phyloP scores from a whole-genome alignment of 2,888 invertebrate genomes.

The Halictus quadricinctus region DNA sequence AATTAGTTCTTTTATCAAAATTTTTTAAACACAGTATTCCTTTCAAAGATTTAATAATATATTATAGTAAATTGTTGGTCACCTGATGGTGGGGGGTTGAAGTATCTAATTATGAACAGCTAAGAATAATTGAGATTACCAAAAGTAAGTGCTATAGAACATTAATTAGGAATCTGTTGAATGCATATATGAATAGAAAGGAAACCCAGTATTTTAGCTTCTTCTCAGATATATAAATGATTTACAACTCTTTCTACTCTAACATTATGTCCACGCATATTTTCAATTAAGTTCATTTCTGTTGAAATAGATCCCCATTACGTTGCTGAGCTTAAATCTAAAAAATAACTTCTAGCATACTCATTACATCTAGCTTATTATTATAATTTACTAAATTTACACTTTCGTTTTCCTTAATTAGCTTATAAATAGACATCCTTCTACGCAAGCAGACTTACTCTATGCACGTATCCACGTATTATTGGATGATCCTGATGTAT shows the following conservation, averaged over 20 bases:
- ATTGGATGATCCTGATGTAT: conserved; percentile 78
- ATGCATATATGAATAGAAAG: background rate
- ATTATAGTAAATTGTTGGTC: background rate
- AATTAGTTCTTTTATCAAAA: background rate
- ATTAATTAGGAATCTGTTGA: background rate
- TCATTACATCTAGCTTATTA: conserved; percentile 11
- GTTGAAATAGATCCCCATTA: background rate
- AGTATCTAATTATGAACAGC: background rate
- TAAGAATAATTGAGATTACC: background rate
- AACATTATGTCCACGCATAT: background rate
- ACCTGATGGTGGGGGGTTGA: background rate
- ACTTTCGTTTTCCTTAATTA: conserved; percentile 38
- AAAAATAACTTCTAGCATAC: background rate
- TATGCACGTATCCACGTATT: conserved; percentile 81
- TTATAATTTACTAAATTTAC: conserved; percentile 26
- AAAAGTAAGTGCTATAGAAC: background rate
- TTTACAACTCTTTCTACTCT: background rate
- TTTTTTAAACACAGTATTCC: background rate
- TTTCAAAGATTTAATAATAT: background rate
- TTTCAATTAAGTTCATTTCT: background rate
- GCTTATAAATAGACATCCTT: conserved; percentile 50
- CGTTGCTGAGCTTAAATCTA: background rate
- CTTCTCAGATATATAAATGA: background rate
- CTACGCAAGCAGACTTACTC: conserved; percentile 68
- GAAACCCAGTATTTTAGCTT: background rate